Conservation (phyloP, 1,140 invertebrate species). For the Drosophila malerkotliana region DNA sequence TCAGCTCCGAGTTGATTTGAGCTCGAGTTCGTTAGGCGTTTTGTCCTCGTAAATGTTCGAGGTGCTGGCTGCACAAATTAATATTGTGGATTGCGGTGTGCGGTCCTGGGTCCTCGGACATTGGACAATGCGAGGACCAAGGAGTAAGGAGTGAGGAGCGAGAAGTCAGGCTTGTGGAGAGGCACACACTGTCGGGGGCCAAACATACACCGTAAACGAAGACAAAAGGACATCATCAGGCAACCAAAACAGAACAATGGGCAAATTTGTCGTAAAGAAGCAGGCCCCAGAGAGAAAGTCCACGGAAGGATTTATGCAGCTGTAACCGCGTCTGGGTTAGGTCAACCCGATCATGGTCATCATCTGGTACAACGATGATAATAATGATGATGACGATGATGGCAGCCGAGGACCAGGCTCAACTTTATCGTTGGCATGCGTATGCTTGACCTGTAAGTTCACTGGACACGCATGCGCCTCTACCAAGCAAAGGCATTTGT, state of each 20-base stretch:
- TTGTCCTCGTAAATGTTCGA: slow-evolving; percentile 63
- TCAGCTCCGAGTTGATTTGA: slow-evolving; percentile 34
- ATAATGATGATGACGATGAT: slow-evolving; percentile 34
- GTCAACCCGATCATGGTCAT: slow-evolving; percentile 33
- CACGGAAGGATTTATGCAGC: slow-evolving; percentile 66
- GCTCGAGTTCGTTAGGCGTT: slow-evolving; percentile 66
- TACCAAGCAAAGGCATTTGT: slow-evolving; percentile 17
- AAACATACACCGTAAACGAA: slow-evolving; percentile 48
- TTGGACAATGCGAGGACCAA: slow-evolving; percentile 9
- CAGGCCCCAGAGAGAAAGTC: slow-evolving; percentile 65
- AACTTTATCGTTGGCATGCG: slow-evolving; percentile 70
- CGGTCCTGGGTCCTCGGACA: slow-evolving; percentile 44
- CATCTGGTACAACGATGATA: slow-evolving; percentile 1
- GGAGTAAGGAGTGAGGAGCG: background rate
- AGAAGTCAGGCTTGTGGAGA: slow-evolving; percentile 9
- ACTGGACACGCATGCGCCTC: slow-evolving; percentile 74
- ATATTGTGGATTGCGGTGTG: slow-evolving; percentile 75
- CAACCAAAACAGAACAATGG: slow-evolving; percentile 62
- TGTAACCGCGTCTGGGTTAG: slow-evolving; percentile 56
- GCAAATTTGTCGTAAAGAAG: slow-evolving; percentile 76
- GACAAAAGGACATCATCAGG: slow-evolving; percentile 78
- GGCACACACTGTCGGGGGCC: slow-evolving; percentile 58
- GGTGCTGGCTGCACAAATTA: slow-evolving; percentile 78
- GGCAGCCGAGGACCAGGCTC: slow-evolving; percentile 20
- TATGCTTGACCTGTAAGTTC: slow-evolving; percentile 76